phyloP scores from a whole-genome alignment of 1,140 invertebrate species.

The Bombus waltoni region DNA sequence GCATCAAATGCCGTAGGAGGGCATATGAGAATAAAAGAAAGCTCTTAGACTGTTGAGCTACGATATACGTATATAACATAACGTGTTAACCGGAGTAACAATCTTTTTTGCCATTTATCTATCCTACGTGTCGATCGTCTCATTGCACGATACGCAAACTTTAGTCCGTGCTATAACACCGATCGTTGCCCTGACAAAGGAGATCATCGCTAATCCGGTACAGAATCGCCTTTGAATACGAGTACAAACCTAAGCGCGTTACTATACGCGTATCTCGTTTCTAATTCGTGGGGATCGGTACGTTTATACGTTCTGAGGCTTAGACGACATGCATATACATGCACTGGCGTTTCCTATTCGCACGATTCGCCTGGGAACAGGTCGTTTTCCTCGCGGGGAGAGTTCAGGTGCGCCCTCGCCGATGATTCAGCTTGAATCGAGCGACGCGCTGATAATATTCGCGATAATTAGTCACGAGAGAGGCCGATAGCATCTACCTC shows the following conservation, averaged over 20 bases:
- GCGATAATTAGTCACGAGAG: conserved; percentile 47
- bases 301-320: conserved; percentile 38
- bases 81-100: not conserved
- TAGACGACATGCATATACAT: conserved; percentile 2
- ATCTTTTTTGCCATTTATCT: not conserved
- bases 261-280: conserved; percentile 38
- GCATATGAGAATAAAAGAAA: too few relatives aligned
- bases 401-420: conserved; percentile 6
- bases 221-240: conserved; percentile 17
- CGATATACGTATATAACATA: too few relatives aligned
- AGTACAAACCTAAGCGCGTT: conserved; percentile 38
- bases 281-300: conserved; percentile 38
- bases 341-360: conserved; percentile 35
- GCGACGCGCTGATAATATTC: conserved; percentile 40
- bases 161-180: not conserved
- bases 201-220: conserved; percentile 44
- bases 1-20: too few relatives aligned
- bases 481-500: conserved; percentile 29
- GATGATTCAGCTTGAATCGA: conserved; percentile 45
- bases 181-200: conserved; percentile 20
- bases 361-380: conserved; percentile 31
- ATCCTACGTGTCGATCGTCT: not conserved
- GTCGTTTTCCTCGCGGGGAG: conserved; percentile 31
- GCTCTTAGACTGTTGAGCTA: too few relatives aligned
- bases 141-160: not conserved